These are phyloP conservation scores for Hyperoplus lanceolatus DNA, from an alignment of 2,797 vertebrate species.

Conservation along the genomic window DNA sequence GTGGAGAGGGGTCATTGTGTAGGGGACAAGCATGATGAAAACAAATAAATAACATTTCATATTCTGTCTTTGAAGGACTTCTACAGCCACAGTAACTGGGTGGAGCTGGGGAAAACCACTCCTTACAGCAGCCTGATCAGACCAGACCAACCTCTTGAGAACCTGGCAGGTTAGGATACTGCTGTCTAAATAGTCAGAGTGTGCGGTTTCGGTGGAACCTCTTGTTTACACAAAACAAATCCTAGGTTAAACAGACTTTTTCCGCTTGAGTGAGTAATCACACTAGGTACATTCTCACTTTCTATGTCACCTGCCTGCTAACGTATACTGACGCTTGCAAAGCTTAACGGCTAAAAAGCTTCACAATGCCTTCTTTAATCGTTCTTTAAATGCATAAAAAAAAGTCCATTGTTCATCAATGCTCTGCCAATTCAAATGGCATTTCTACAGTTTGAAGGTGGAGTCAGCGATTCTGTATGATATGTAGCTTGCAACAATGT, in stretches of 20 bases:
- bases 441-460: not conserved
- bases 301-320: slow-evolving; percentile 5
- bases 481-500: no score
- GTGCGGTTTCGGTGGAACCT: no score
- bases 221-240: not conserved
- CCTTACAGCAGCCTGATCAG: slow-evolving; percentile 69
- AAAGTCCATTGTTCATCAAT: not conserved
- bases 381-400: not conserved
- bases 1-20: not conserved
- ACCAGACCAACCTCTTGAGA: slow-evolving; percentile 63
- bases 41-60: not conserved
- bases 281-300: not conserved
- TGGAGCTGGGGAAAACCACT: slow-evolving; percentile 71
- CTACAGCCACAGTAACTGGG: slow-evolving; percentile 86
- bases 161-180: slow-evolving; percentile 72
- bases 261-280: slow-evolving; percentile 2
- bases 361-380: not conserved
- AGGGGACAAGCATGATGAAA: not conserved
- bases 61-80: slow-evolving; percentile 72
- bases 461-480: no score
- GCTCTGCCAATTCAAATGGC: not conserved
- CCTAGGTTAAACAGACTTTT: not conserved
- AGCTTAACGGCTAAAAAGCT: not conserved
- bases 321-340: not conserved
- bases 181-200: no score